Conservation (phyloP, 2,113 vertebrate species). For the Dascyllus trimaculatus region DNA sequence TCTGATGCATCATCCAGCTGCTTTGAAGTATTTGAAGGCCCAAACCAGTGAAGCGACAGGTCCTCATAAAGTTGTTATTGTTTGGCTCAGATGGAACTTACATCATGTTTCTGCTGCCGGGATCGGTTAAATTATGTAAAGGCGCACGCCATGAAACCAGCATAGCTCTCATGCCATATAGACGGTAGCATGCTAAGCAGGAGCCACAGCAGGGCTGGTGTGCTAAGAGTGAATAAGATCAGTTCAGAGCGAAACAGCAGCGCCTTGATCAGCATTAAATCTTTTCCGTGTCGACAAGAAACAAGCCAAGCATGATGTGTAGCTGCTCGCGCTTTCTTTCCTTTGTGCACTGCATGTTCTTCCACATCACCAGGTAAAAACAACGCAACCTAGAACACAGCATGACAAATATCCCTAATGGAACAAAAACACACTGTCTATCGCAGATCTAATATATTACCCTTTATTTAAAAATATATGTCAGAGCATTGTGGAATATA, state of each 20-base stretch:
- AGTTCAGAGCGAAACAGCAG: not conserved
- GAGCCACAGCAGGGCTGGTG: not conserved
- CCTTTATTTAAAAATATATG: too few relatives aligned
- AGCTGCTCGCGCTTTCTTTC: not conserved
- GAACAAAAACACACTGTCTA: too few relatives aligned
- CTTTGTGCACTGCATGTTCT: not conserved
- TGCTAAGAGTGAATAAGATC: not conserved
- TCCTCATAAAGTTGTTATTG: not conserved
- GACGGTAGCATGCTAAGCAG: not conserved
- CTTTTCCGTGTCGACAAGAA: not conserved
- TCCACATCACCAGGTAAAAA: not conserved
- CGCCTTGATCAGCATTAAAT: slow-evolving; percentile 1
- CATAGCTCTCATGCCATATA: not conserved
- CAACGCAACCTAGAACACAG: not conserved
- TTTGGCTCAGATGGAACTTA: not conserved
- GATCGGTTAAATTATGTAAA: not conserved
- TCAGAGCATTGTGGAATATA: too few relatives aligned
- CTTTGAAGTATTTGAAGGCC: too few relatives aligned
- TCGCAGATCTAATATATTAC: too few relatives aligned
- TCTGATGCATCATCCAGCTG: not conserved
- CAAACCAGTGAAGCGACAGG: not conserved
- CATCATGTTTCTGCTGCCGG: not conserved
- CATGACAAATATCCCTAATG: too few relatives aligned
- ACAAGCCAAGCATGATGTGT: slow-evolving; percentile 14
- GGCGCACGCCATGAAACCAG: not conserved